Conservation (phyloP, 2,797 vertebrate species). For the Serranus cabrilla region DNA sequence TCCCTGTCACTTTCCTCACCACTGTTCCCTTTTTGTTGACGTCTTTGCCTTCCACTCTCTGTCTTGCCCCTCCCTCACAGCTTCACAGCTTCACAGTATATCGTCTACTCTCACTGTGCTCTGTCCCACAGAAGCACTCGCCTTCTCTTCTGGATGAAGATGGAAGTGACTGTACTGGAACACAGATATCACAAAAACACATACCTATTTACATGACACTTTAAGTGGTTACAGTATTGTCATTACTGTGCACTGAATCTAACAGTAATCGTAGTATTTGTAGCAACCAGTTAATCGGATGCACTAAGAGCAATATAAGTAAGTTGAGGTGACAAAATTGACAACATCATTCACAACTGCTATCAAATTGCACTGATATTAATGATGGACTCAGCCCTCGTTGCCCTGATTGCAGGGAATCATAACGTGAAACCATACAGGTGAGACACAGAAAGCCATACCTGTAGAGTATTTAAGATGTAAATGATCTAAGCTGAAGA, state of each 20-base stretch:
- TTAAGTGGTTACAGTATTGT: constrained; percentile 79
- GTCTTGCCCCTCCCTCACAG: not conserved
- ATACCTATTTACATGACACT: constrained; percentile 80
- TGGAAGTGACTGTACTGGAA: constrained; percentile 52
- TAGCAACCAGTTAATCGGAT: constrained; percentile 73
- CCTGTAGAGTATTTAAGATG: constrained; percentile 68
- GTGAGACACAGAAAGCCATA: constrained; percentile 72
- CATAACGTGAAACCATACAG: constrained; percentile 65
- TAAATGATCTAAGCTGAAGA: constrained; percentile 66
- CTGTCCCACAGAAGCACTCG: constrained; percentile 57
- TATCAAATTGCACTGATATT: constrained; percentile 63
- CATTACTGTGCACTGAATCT: constrained; percentile 77
- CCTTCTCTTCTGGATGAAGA: constrained; percentile 67
- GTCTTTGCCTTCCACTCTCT: not conserved
- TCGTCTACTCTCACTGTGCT: constrained; percentile 46
- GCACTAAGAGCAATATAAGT: constrained; percentile 63
- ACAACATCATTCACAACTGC: constrained; percentile 73
- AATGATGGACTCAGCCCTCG: constrained; percentile 76
- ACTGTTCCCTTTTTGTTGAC: not conserved
- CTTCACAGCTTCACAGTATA: constrained; percentile 58
- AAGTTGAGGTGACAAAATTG: constrained; percentile 72
- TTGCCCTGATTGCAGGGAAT: constrained; percentile 79
- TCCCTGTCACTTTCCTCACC: constrained; percentile 8
- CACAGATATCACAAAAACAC: constrained; percentile 62
- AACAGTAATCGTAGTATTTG: constrained; percentile 75